A percentile compares a stretch with the other conserved stretches of the same genome.
Evolutionary conservation across 2,113 vertebrate genomes (phyloP).

Genomic region (Anhinga anhinga): DNA sequence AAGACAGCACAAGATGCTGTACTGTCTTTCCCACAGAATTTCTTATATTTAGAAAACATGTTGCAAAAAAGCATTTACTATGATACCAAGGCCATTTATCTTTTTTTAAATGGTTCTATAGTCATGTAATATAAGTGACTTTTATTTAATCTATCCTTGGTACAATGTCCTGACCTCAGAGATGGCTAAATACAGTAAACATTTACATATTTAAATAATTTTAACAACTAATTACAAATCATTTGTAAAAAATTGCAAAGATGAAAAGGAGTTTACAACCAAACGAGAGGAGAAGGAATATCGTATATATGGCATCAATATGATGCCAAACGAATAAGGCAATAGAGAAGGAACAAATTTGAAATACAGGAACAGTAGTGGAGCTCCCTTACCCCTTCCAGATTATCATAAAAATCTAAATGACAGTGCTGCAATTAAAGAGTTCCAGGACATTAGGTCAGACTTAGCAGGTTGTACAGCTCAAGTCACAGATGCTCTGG

Average conservation of each 20-base stretch:
- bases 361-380: background rate
- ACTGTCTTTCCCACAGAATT: background rate
- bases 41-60: background rate
- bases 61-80: background rate
- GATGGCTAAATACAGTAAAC: background rate
- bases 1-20: background rate
- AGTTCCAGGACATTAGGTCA: background rate
- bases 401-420: background rate
- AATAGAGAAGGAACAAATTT: background rate
- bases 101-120: background rate
- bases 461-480: background rate
- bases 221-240: background rate
- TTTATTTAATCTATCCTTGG: background rate
- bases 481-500: conserved; percentile 16
- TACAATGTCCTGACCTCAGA: background rate
- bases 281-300: background rate
- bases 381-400: background rate
- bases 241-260: background rate
- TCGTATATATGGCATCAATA: too few species aligned
- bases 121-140: background rate
- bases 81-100: background rate
- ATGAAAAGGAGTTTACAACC: background rate
- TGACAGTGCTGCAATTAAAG: background rate
- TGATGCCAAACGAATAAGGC: background rate
- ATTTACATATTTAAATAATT: background rate